Conservation (phyloP, 2,888 invertebrate genomes). For the Lypha dubia region DNA sequence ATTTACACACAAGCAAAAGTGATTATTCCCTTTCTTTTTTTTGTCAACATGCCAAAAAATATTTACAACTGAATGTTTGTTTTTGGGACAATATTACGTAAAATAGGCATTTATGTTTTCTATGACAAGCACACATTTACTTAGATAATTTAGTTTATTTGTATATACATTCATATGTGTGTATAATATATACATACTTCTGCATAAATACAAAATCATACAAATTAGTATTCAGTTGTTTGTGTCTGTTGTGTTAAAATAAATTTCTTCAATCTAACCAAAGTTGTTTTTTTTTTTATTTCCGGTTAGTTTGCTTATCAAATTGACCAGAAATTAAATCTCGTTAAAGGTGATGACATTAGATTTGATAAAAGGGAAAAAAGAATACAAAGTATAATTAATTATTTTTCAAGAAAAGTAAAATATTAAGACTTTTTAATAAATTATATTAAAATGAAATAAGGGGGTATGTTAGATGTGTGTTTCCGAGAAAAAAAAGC, state of each 20-base stretch:
- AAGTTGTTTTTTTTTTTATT: slow-evolving; percentile 42
- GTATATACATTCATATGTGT: too few species aligned
- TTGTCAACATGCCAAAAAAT: background rate
- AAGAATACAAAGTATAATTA: background rate
- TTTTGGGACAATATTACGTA: slow-evolving; percentile 8
- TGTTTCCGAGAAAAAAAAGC: too few species aligned
- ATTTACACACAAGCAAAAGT: too few species aligned
- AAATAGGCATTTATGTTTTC: background rate
- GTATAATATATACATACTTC: too few species aligned
- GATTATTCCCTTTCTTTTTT: too few species aligned
- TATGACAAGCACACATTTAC: background rate
- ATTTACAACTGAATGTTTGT: slow-evolving; percentile 13
- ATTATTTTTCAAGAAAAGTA: background rate
- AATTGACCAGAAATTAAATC: slow-evolving; percentile 33
- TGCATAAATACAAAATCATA: background rate
- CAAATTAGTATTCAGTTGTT: background rate
- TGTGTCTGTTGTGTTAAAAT: slow-evolving; percentile 24
- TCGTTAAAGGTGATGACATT: slow-evolving; percentile 16
- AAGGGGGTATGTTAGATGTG: too few species aligned
- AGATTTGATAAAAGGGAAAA: background rate
- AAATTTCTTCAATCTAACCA: slow-evolving; percentile 32
- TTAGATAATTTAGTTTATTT: background rate
- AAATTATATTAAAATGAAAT: too few species aligned
- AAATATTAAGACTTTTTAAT: background rate
- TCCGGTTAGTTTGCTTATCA: slow-evolving; percentile 32